Percentiles rank a stretch among this genome's conserved stretches.
These are phyloP conservation scores for Zelleria hepariella DNA, from an alignment of 2,888 invertebrate species.

Conservation along the genomic window DNA sequence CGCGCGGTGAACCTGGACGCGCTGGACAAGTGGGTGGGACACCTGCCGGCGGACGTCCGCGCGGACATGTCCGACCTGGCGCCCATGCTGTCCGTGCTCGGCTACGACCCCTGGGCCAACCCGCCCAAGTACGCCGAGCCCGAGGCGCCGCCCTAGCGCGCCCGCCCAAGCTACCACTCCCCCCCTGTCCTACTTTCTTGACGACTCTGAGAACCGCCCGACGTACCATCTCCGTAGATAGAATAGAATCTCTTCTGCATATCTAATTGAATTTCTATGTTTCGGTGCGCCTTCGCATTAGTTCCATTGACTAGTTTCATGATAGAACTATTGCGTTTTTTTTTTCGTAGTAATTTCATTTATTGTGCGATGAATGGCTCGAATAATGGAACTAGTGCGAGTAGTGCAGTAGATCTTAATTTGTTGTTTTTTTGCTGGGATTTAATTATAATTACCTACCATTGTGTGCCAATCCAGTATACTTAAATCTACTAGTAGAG, in stretches of 20 bases:
- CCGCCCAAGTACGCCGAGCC: conserved; percentile 95
- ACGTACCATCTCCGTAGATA: background rate
- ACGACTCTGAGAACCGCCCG: background rate
- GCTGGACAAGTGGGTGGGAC: conserved; percentile 91
- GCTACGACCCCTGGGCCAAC: conserved; percentile 97
- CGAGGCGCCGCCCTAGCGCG: conserved; percentile 71
- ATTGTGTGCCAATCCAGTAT: background rate
- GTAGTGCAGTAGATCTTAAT: background rate
- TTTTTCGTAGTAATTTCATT: too few species aligned
- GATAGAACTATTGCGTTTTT: too few species aligned
- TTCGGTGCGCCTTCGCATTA: too few species aligned
- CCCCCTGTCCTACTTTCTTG: conserved; percentile 33
- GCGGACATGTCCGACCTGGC: conserved; percentile 93
- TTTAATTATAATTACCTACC: background rate
- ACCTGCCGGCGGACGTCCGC: conserved; percentile 91
- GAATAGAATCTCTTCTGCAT: background rate
- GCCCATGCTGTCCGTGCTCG: conserved; percentile 92
- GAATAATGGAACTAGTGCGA: too few species aligned
- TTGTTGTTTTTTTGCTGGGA: background rate
- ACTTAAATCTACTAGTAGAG: too few species aligned
- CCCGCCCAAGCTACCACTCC: conserved; percentile 74
- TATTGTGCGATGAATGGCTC: too few species aligned
- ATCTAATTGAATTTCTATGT: background rate
- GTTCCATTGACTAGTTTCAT: too few species aligned
- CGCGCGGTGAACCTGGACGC: conserved; percentile 98